phyloP scores from a whole-genome alignment of 2,113 vertebrate species.

The Mobula birostris region DNA sequence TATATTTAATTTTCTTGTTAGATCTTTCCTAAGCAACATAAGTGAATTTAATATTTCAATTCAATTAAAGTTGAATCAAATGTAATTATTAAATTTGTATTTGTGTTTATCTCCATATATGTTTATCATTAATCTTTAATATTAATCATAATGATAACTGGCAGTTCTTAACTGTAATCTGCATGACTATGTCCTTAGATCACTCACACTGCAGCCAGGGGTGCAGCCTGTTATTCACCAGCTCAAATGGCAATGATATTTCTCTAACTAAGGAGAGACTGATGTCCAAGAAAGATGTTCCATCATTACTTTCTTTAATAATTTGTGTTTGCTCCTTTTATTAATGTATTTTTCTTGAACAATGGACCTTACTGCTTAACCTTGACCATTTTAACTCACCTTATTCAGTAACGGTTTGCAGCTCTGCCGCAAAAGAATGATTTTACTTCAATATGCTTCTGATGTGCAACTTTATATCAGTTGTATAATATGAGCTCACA shows the following conservation, averaged over 20 bases:
- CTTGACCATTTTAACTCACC: background rate
- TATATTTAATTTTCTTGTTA: background rate
- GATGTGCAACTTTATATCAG: background rate
- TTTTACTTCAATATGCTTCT: background rate
- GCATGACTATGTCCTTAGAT: background rate
- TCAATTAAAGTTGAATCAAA: background rate
- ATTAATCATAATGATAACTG: background rate
- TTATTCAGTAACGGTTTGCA: background rate
- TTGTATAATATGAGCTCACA: background rate
- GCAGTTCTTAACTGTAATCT: background rate
- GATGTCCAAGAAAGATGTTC: background rate
- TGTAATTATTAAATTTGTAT: background rate
- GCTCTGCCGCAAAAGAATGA: background rate
- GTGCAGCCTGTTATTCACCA: background rate
- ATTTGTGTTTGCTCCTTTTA: background rate
- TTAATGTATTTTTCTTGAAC: background rate
- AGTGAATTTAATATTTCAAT: background rate
- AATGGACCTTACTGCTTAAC: background rate
- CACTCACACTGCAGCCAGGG: background rate
- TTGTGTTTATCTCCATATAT: background rate
- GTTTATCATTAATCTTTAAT: background rate
- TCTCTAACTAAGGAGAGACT: background rate
- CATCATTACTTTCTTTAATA: background rate
- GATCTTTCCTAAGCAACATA: background rate
- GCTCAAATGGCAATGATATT: background rate